Evolutionary conservation across 2,113 vertebrate species (phyloP).

Genomic region (Gymnarchus niloticus): DNA sequence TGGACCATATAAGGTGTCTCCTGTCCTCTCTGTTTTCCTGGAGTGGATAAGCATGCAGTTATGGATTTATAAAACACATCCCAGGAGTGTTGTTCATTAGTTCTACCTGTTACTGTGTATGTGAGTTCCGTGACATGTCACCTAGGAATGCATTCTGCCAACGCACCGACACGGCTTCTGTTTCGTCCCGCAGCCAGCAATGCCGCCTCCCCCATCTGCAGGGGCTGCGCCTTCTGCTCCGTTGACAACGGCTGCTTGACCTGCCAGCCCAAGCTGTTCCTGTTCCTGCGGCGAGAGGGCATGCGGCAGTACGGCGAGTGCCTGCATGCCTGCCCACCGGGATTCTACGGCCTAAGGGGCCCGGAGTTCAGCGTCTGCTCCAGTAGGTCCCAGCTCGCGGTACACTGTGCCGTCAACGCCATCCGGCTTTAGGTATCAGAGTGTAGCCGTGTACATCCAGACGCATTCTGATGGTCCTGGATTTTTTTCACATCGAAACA

Average conservation of each 20-base stretch:
- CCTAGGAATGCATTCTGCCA: background rate
- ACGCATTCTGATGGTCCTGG: background rate
- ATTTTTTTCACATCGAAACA: background rate
- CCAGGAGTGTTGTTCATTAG: background rate
- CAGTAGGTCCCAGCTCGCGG: slow-evolving; percentile 59
- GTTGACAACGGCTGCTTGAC: slow-evolving; percentile 96
- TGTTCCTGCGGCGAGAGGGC: slow-evolving; percentile 89
- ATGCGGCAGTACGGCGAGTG: slow-evolving; percentile 97
- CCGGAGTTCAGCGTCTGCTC: slow-evolving; percentile 98
- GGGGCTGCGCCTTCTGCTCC: slow-evolving; percentile 94
- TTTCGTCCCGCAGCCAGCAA: slow-evolving; percentile 81
- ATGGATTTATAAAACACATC: background rate
- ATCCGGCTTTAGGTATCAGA: background rate
- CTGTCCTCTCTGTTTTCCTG: no score
- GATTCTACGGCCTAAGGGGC: slow-evolving; percentile 87
- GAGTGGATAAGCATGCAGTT: no score
- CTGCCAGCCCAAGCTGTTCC: slow-evolving; percentile 94
- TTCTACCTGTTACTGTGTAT: background rate
- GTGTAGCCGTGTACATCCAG: background rate
- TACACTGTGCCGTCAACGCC: background rate
- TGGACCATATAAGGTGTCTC: no score
- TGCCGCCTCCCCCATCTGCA: slow-evolving; percentile 89
- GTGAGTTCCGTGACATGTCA: background rate
- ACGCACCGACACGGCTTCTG: slow-evolving; percentile 35
- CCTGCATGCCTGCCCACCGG: slow-evolving; percentile 86